These are phyloP conservation scores for Dryoscopus gambensis DNA, from an alignment of 2,113 vertebrate species.

Conservation along the genomic window DNA sequence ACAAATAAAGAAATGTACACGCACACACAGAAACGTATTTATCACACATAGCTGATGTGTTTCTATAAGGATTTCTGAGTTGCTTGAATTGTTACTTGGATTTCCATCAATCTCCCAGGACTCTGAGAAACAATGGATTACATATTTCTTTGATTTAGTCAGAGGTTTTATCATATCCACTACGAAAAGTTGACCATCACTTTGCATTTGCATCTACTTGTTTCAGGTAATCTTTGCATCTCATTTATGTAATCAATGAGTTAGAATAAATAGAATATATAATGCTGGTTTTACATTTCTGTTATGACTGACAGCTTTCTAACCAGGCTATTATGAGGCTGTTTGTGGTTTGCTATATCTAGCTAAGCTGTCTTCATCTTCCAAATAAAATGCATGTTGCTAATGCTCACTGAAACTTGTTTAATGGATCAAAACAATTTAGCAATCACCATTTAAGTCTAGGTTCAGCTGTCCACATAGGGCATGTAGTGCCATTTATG, in stretches of 20 bases:
- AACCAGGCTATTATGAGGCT: not conserved
- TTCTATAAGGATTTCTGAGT: not conserved
- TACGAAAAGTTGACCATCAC: not conserved
- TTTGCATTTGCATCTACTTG: not conserved
- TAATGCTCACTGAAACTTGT: not conserved
- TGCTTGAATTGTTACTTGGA: not conserved
- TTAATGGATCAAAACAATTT: not conserved
- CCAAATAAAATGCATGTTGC: not conserved
- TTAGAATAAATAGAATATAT: not conserved
- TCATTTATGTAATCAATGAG: not conserved
- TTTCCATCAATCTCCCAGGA: not conserved
- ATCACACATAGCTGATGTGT: not conserved
- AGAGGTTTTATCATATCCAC: not conserved
- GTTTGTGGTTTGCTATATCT: not conserved
- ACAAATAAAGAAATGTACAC: not conserved
- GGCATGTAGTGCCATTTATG: not conserved
- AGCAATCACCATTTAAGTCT: not conserved
- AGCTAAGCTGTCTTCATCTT: not conserved
- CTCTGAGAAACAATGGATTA: not conserved
- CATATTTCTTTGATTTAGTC: not conserved
- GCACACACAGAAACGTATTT: not conserved
- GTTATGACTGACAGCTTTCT: not conserved
- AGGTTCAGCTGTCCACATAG: not conserved
- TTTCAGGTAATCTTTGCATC: not conserved
- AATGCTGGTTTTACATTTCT: not conserved